Evolutionary conservation across 1,140 invertebrate species (phyloP).

Genomic region (Charaxes varanes): DNA sequence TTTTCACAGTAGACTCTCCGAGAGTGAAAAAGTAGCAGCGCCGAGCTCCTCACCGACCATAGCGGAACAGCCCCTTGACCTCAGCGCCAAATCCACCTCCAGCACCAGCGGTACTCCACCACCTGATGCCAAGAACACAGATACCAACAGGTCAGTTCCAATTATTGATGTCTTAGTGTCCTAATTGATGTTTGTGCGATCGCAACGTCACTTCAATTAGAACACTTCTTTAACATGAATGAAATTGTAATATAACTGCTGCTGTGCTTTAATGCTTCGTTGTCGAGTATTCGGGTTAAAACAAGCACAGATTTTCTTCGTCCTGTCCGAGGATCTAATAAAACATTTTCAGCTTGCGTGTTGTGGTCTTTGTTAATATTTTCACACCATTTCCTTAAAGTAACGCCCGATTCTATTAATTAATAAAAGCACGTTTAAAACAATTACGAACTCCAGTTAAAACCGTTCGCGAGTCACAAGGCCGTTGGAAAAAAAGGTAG

Average conservation of each 20-base stretch:
- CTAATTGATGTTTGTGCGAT: no score
- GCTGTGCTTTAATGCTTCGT: no score
- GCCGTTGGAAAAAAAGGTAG: neutral
- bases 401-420: neutral
- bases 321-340: no score
- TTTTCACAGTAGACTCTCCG: constrained; percentile 36
- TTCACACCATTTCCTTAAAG: no score
- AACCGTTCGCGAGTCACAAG: neutral
- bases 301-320: no score
- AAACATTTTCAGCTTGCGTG: no score
- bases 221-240: no score
- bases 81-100: constrained; percentile 81
- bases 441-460: neutral
- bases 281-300: no score
- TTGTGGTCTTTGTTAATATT: no score
- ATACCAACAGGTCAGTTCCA: constrained; percentile 79
- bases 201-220: no score
- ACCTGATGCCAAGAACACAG: constrained; percentile 78
- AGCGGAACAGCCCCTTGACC: constrained; percentile 84
- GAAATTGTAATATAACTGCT: no score
- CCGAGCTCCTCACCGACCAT: constrained; percentile 65
- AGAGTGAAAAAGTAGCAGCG: constrained; percentile 45
- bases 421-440: neutral
- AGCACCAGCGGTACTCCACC: constrained; percentile 59
- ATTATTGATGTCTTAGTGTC: no score